Percentiles rank a stretch among this genome's conserved stretches.
Conservation (phyloP, 1,140 invertebrate species). For the Bombus sibiricus region DNA sequence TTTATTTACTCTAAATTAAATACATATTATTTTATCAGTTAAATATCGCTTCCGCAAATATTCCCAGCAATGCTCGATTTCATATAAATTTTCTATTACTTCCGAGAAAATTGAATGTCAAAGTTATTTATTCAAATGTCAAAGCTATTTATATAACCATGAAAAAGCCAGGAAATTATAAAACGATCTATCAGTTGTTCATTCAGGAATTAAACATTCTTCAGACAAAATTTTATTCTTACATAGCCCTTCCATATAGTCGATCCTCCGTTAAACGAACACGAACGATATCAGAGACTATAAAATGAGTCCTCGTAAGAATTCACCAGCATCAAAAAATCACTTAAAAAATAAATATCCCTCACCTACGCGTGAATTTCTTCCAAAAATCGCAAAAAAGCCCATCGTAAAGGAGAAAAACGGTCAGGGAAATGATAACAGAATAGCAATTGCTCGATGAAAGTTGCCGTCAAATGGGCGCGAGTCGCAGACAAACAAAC, state of each 20-base stretch:
- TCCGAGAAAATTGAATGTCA: neutral
- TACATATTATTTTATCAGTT: too few relatives aligned
- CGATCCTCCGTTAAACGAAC: neutral
- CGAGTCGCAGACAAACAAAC: neutral
- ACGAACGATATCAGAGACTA: neutral
- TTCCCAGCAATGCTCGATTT: too few relatives aligned
- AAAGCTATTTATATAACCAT: neutral
- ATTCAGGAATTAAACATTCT: neutral
- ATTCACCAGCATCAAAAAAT: neutral
- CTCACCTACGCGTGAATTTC: too few relatives aligned
- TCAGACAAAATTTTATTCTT: neutral
- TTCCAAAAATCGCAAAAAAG: neutral
- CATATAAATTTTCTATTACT: too few relatives aligned
- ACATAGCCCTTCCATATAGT: neutral
- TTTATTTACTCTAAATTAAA: too few relatives aligned
- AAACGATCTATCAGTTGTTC: too few relatives aligned
- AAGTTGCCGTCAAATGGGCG: neutral
- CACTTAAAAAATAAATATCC: neutral
- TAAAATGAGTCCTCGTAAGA: too few relatives aligned
- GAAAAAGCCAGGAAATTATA: too few relatives aligned
- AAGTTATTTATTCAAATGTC: too few relatives aligned
- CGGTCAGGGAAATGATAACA: fast-evolving
- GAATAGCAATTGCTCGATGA: neutral
- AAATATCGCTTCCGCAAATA: too few relatives aligned
- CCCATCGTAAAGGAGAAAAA: neutral